These are phyloP conservation scores for Lydus trimaculatus DNA, from an alignment of 2,888 invertebrate genomes.

Conservation along the genomic window DNA sequence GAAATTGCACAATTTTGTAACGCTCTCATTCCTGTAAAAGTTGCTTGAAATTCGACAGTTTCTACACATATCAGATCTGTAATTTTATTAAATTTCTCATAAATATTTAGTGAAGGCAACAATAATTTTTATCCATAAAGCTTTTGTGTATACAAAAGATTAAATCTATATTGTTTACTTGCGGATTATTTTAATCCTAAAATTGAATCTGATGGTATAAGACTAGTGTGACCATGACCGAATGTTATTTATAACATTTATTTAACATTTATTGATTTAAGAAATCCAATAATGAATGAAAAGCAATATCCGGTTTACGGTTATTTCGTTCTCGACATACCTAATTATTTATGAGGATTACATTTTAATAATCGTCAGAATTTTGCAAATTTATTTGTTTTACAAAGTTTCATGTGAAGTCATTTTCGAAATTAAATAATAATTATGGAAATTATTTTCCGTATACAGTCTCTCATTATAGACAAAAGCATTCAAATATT, in stretches of 20 bases:
- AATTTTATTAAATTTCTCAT: background rate
- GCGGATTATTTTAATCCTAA: background rate
- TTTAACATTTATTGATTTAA: background rate
- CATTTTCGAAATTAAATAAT: background rate
- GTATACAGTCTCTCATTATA: background rate
- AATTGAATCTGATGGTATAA: background rate
- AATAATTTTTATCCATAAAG: background rate
- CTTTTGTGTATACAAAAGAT: background rate
- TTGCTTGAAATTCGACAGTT: background rate
- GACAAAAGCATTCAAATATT: background rate
- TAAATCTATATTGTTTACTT: background rate
- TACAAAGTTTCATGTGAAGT: background rate
- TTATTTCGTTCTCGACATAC: too few relatives aligned
- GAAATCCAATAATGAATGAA: background rate
- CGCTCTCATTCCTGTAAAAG: conserved; percentile 4
- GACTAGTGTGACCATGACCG: background rate
- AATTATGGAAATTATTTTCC: background rate
- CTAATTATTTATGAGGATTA: background rate
- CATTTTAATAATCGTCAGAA: background rate
- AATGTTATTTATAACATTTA: background rate
- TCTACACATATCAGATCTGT: background rate
- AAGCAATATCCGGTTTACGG: too few relatives aligned
- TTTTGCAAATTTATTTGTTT: background rate
- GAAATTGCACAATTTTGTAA: background rate
- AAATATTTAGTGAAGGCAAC: background rate